Evolutionary conservation across 2,113 vertebrate species (phyloP).

Genomic region (pig (Sus scrofa)): DNA sequence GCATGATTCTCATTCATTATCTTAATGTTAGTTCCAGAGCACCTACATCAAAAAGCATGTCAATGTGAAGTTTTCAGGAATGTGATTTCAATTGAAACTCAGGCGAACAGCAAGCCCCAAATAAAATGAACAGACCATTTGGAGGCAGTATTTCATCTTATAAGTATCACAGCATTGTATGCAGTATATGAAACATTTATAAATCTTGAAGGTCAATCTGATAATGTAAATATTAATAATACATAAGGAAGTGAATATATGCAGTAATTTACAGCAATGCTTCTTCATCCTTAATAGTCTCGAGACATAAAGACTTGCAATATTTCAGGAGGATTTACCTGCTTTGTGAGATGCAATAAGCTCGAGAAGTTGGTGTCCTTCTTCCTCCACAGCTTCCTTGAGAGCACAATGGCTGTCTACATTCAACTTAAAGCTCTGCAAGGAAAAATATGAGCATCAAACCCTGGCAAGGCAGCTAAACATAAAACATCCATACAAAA

Average conservation of each 20-base stretch:
- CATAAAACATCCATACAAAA: conserved; percentile 78
- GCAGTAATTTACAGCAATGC: conserved; percentile 93
- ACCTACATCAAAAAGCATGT: conserved; percentile 88
- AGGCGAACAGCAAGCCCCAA: conserved; percentile 87
- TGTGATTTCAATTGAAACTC: conserved; percentile 88
- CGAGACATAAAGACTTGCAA: conserved; percentile 90
- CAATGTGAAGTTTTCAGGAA: conserved; percentile 87
- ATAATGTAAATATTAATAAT: conserved; percentile 99
- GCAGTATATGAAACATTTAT: conserved; percentile 95
- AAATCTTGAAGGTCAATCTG: conserved; percentile 98
- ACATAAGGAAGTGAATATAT: conserved; percentile 94
- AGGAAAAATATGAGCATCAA: conserved; percentile 61
- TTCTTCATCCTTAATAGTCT: conserved; percentile 92
- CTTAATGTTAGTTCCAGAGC: conserved; percentile 87
- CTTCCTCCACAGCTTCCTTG: conserved; percentile 96
- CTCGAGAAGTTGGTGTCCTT: conserved; percentile 94
- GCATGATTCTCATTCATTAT: conserved; percentile 87
- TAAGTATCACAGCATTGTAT: conserved; percentile 91
- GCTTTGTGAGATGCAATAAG: conserved; percentile 97
- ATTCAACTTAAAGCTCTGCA: conserved; percentile 96
- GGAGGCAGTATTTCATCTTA: conserved; percentile 92
- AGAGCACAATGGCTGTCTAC: conserved; percentile 94
- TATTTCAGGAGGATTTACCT: conserved; percentile 94
- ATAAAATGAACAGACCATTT: conserved; percentile 92
- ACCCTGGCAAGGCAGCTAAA: conserved; percentile 44